Evolutionary conservation across 2,113 vertebrate species (phyloP), one percentile per base, ranked within the genome.

Genomic region (Malurus alboscapulatus): DNA sequence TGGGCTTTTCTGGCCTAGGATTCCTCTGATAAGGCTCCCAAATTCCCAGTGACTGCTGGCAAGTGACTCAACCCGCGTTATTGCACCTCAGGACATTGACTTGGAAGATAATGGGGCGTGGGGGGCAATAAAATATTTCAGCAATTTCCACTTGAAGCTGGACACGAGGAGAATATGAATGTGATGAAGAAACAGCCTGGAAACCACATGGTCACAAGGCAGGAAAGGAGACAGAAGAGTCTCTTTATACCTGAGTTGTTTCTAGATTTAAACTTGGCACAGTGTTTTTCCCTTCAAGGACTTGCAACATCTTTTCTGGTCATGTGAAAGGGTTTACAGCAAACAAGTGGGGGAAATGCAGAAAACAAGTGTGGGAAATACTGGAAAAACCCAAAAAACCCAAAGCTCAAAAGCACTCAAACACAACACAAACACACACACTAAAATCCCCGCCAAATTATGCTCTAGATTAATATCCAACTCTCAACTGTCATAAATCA

Each of bases 91-190:
- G 92, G 75, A 51, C 68, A 0, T 59, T 84, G 92, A 77, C 79
- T 38, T 36, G 45, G 44, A 34, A 83, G 88, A 58, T 55, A 76
- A 69, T 0, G 0, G 21, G 5, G 5, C 1, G 6, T 38, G 48
- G 63, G 7, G 26, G 48, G 7, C 29, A 61, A 25, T 36, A 38
- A n/a, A 22, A 4, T 8, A 10, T 27, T 79, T 50, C 50, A 87
- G 68, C 32, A 72, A n/a, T 76, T 65, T 87, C 51, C 62, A 57
- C 51, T 29, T 27, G 51, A 38, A 79, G 38, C 6, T 10, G 18
- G 24, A 9, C 38, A 21, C 0, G 8, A 68, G 58, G 40, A 71
- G 58, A 34, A 25, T 3, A 14, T 4, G 27, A 16, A 66, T 3
- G 20, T 11, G 9, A 30, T 44, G 67, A 85, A 78, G 40, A 87